phyloP scores from a whole-genome alignment of 2,888 invertebrate species.

The Epistrophella euchroma region DNA sequence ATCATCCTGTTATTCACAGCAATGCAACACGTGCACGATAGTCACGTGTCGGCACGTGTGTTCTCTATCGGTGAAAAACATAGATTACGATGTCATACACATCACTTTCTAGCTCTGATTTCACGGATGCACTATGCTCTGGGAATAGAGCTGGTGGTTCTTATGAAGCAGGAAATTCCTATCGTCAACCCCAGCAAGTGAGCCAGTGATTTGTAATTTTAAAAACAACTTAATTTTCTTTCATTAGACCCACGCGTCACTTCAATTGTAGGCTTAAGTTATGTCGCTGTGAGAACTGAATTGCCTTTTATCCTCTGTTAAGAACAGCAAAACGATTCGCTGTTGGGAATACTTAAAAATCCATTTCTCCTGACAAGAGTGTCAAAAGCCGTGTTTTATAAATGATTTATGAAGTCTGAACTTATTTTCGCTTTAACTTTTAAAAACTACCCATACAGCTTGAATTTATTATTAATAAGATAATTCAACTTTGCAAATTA shows the following conservation, averaged over 20 bases:
- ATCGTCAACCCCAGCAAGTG: constrained; percentile 58
- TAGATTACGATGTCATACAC: constrained; percentile 77
- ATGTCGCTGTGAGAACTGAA: constrained; percentile 49
- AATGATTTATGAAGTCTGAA: background rate
- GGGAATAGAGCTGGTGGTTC: constrained; percentile 32
- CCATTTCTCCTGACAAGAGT: constrained; percentile 51
- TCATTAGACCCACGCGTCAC: constrained; percentile 66
- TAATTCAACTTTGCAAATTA: too few relatives aligned
- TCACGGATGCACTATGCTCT: constrained; percentile 61
- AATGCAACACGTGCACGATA: constrained; percentile 75
- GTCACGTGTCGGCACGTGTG: constrained; percentile 77
- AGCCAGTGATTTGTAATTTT: constrained; percentile 72
- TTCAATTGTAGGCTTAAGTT: constrained; percentile 69
- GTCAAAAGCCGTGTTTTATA: constrained; percentile 2
- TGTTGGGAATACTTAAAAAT: constrained; percentile 41
- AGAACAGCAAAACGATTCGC: constrained; percentile 25
- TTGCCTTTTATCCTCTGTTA: constrained; percentile 40
- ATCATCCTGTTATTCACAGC: constrained; percentile 77
- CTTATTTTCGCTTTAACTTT: too few relatives aligned
- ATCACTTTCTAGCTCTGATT: constrained; percentile 75
- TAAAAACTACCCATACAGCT: too few relatives aligned
- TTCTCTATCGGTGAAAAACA: constrained; percentile 75
- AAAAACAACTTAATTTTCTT: constrained; percentile 71
- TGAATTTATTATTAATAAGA: too few relatives aligned
- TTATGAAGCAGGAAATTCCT: constrained; percentile 12